phyloP scores from a whole-genome alignment of 2,113 vertebrate genomes.

The Camelus bactrianus region DNA sequence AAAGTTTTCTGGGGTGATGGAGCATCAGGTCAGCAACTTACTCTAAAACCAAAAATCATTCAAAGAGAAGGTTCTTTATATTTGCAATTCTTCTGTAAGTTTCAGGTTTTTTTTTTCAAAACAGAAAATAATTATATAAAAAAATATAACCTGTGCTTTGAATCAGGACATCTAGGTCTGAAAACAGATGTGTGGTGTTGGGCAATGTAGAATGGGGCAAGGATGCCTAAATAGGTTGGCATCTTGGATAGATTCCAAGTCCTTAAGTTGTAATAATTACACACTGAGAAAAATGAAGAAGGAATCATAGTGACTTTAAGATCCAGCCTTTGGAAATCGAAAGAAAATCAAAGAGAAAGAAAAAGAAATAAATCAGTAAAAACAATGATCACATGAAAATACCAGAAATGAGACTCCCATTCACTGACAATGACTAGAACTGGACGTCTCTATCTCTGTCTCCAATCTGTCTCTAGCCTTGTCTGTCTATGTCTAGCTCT shows the following conservation, averaged over 20 bases:
- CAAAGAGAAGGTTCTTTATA: background rate
- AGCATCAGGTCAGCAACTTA: background rate
- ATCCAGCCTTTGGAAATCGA: background rate
- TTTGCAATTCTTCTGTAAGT: background rate
- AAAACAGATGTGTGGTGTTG: background rate
- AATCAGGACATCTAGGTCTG: background rate
- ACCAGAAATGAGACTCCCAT: background rate
- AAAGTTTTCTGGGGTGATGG: background rate
- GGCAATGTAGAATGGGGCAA: background rate
- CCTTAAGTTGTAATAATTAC: background rate
- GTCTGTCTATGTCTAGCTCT: background rate
- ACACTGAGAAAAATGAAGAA: conserved; percentile 22
- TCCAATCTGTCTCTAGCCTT: background rate
- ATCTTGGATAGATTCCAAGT: background rate
- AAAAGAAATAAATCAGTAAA: background rate
- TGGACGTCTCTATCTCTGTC: background rate
- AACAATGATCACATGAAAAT: background rate
- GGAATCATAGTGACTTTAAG: background rate
- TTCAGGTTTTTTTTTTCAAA: background rate
- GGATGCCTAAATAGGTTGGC: background rate
- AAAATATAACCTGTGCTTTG: background rate
- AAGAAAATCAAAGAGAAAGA: conserved; percentile 13
- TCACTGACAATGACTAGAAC: background rate
- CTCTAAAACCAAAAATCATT: background rate
- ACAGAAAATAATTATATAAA: background rate